A percentile compares a stretch with the other conserved stretches of the same genome.
phyloP scores from a whole-genome alignment of 1,140 invertebrate genomes.

The Drosophila nigromelanica region DNA sequence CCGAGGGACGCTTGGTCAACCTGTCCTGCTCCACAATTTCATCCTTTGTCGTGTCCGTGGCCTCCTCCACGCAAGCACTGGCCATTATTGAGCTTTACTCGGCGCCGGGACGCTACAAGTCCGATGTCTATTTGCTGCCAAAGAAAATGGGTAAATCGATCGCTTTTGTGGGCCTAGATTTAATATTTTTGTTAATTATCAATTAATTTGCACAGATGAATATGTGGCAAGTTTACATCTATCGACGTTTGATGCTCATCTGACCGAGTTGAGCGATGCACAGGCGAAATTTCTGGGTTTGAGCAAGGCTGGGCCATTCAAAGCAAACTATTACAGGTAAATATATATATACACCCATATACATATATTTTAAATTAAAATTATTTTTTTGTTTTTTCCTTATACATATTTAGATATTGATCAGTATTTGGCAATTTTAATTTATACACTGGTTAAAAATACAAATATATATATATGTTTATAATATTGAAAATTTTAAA shows the following conservation, averaged over 20 bases:
- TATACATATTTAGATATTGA: too few relatives aligned
- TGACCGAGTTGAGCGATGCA: slow-evolving; percentile 97
- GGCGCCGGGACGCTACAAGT: slow-evolving; percentile 95
- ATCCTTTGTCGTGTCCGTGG: slow-evolving; percentile 98
- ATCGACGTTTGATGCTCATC: slow-evolving; percentile 97
- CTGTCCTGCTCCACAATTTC: slow-evolving; percentile 98
- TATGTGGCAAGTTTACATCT: slow-evolving; percentile 89
- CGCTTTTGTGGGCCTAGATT: too few relatives aligned
- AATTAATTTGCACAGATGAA: slow-evolving; percentile 47
- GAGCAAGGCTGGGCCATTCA: slow-evolving; percentile 98
- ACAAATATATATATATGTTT: too few relatives aligned
- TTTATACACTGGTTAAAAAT: too few relatives aligned
- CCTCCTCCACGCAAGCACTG: slow-evolving; percentile 96
- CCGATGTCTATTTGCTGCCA: slow-evolving; percentile 97
- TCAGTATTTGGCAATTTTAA: too few relatives aligned
- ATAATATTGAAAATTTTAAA: too few relatives aligned
- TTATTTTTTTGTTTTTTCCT: too few relatives aligned
- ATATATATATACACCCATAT: background rate
- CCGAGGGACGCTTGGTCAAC: slow-evolving; percentile 97
- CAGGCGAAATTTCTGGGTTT: slow-evolving; percentile 99
- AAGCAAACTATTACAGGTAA: slow-evolving; percentile 98
- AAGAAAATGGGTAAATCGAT: slow-evolving; percentile 96
- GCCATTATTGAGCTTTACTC: slow-evolving; percentile 98
- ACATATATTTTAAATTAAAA: background rate
- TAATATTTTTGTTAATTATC: background rate